Base-by-base conservation (phyloP, 2,113 vertebrate species). In the Pomatorhinus ruficollis region DNA sequence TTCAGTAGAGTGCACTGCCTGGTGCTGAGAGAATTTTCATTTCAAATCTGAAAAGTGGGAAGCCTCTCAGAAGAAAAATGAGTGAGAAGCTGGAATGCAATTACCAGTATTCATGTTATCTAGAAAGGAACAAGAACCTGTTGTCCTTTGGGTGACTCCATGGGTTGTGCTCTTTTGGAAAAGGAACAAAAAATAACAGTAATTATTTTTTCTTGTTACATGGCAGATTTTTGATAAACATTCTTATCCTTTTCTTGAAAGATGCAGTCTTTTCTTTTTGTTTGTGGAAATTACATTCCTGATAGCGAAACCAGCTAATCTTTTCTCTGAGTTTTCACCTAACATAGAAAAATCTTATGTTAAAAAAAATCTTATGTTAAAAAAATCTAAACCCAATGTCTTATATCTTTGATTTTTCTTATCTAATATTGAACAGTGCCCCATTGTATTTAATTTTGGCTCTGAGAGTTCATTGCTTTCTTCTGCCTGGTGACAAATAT, bases 401-500 rank as follows among this genome's bases (percentile, higher is more conserved):
- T 75, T 52, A 60, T 79, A 45, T 56, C 50, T 92, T 88, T 93
- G 21, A 35, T 79, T 86, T 91, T 77, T 37, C 47, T 72, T 22
- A 20, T 75, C 57, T 97, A 89, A 77, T 86, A 91, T 49, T 74
- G 82, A 87, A 95, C 49, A 79, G 7, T 39, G 60, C 33, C 28
- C 15, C 1, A 21, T 4, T 16, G 13, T 93, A 96, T 95, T 97
- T 96, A 63, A 89, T 77, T 56, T 64, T 70, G 52, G 18, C 49
- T 71, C 71, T 53, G 52, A 95, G 84, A 89, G 37, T 91, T 95
- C 61, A 44, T 90, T 93, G 42, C 70, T 88, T 77, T 95, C 54
- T 95, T 88, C 78, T 82, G 42, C 65, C 91, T 97, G 37, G 25
- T 6, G 11, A 87, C 87, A 96, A 98, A 96, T 96, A 88, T 94